These are phyloP conservation scores for Lordiphosa fenestrarum DNA, from an alignment of 2,888 invertebrate species.

Conservation along the genomic window DNA sequence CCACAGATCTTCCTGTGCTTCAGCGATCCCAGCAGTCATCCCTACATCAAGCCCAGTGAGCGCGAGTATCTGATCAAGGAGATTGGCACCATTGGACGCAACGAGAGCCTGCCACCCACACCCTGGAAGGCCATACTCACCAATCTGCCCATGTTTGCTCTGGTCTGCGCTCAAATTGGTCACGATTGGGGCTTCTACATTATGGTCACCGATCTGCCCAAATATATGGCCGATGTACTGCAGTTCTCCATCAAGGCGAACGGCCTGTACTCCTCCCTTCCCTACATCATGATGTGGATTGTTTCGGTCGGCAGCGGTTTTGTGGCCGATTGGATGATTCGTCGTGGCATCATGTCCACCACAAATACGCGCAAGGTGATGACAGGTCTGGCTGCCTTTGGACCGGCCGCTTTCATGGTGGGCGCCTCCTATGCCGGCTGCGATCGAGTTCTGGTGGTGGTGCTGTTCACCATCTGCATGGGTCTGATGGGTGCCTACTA, in stretches of 20 bases:
- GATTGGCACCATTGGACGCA: conserved; percentile 82
- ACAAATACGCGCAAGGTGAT: conserved; percentile 81
- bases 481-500: conserved; percentile 87
- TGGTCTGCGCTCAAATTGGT: conserved; percentile 87
- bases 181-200: conserved; percentile 86
- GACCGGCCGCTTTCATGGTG: conserved; percentile 85
- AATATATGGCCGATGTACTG: conserved; percentile 84
- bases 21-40: conserved; percentile 87
- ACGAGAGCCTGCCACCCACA: conserved; percentile 83
- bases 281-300: conserved; percentile 84
- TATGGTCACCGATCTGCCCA: conserved; percentile 85
- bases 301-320: conserved; percentile 84
- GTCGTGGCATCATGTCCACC: conserved; percentile 82
- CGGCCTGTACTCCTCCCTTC: conserved; percentile 83
- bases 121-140: conserved; percentile 88
- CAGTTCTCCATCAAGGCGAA: conserved; percentile 84
- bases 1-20: conserved; percentile 83
- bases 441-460: conserved; percentile 83
- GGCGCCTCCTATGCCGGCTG: conserved; percentile 86
- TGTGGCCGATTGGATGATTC: conserved; percentile 86
- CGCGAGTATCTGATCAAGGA: conserved; percentile 85
- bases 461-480: conserved; percentile 85
- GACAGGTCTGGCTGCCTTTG: conserved; percentile 86
- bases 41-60: conserved; percentile 87
- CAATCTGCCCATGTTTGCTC: conserved; percentile 87